Evolutionary conservation across 2,888 invertebrate species (phyloP), one percentile per base, ranked within the genome.

Genomic region (Nemurella pictetii): DNA sequence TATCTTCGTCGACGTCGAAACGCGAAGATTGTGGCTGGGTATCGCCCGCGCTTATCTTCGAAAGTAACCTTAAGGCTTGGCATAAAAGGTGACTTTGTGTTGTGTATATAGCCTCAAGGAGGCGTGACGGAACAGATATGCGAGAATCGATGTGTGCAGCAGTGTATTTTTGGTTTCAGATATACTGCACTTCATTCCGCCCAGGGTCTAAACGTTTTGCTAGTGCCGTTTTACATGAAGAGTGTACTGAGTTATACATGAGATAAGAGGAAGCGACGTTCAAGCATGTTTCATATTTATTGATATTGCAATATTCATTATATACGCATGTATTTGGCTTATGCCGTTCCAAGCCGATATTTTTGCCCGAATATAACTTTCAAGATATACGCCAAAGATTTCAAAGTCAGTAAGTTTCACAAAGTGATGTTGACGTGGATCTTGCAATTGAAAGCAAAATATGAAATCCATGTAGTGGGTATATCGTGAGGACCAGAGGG

Each of bases 111-210:
- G 28, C 78, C 30, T 15, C 3, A n/a, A 30, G 78, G 28, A 55
- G n/a, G 20, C 55, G 3, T 55, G 55, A 15, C 30, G 28, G 15
- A 29, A 30, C 3, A 29, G 28, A 78, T 78, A 78, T 27, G 5
- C 12, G n/a, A 30, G 30, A 78, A 78, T 78, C 78, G 78, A 78
- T 78, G 78, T n/a, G 78, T 30, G 27, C 7, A 30, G 78, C 4
- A 78, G 26, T n/a, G n/a, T n/a, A 29, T 78, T 75, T 75, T 75
- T 75, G 75, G 26, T 28, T 75, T 75, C 26, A 55, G 55, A 55
- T 20, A 55, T 20, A 12, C 55, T 55, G 55, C 9, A 55, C 20
- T 20, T 55, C 9, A 12, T 55, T 55, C 20, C 5, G 55, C 55
- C 55, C 55, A 20, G 20, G 55, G 55, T 20, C 9, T 55, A 20